Conservation (phyloP, 2,797 vertebrate genomes). For the Cryptoblepharus egeriae region DNA sequence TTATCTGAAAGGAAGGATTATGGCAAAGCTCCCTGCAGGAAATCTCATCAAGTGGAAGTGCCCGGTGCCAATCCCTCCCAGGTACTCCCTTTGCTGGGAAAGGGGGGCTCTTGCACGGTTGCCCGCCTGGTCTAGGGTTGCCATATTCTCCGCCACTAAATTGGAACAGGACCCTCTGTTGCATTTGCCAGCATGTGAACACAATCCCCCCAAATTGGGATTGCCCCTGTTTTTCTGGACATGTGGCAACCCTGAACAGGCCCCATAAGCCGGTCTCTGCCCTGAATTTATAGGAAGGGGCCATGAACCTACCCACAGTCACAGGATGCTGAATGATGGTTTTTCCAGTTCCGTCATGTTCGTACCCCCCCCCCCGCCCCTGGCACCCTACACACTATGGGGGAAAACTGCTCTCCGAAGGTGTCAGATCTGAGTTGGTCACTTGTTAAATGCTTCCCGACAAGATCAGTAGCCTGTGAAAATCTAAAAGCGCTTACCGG, state of each 20-base stretch:
- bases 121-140: background rate
- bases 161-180: too few relatives aligned
- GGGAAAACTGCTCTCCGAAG: background rate
- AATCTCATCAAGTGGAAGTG: background rate
- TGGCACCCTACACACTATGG: background rate
- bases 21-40: conserved; percentile 4
- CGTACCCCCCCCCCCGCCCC: too few relatives aligned
- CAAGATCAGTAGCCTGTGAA: background rate
- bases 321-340: too few relatives aligned
- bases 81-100: background rate
- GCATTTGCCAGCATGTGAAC: too few relatives aligned
- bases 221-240: too few relatives aligned
- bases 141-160: too few relatives aligned
- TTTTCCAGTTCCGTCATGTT: too few relatives aligned
- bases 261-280: too few relatives aligned
- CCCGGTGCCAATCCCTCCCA: background rate
- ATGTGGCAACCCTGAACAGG: too few relatives aligned
- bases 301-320: too few relatives aligned
- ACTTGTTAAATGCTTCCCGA: background rate
- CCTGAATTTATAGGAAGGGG: too few relatives aligned
- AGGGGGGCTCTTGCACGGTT: background rate
- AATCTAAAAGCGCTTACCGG: background rate
- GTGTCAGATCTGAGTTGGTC: background rate
- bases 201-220: too few relatives aligned
- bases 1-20: conserved; percentile 31